Conservation (phyloP, 2,797 vertebrate genomes). For the Falco biarmicus region DNA sequence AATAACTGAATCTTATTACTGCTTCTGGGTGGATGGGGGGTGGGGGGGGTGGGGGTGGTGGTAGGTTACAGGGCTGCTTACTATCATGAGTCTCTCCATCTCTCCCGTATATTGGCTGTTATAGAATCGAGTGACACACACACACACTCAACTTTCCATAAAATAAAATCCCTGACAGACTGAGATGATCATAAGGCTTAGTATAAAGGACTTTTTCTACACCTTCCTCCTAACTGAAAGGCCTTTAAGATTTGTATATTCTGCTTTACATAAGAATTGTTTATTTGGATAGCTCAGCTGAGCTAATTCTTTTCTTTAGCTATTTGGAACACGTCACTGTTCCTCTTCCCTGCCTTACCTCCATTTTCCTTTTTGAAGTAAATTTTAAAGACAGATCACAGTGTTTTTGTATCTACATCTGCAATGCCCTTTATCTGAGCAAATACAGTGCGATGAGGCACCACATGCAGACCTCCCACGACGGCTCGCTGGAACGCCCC, state of each 20-base stretch:
- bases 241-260: not conserved
- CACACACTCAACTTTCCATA: not conserved
- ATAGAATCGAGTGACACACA: not conserved
- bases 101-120: not conserved
- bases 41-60: not conserved
- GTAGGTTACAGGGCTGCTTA: not conserved
- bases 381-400: not conserved
- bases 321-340: not conserved
- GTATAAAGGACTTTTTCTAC: not conserved
- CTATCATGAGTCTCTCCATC: not conserved
- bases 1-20: not conserved
- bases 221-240: not conserved
- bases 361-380: not conserved
- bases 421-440: not conserved
- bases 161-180: not conserved
- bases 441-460: not conserved
- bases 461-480: too few relatives aligned
- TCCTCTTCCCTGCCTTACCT: not conserved
- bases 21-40: too few relatives aligned
- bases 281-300: not conserved
- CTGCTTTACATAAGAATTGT: not conserved
- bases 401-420: accelerated
- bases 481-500: accelerated
- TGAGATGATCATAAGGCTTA: not conserved
- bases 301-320: not conserved